Conservation (phyloP, 2,888 invertebrate genomes). For the Lithophane socia region DNA sequence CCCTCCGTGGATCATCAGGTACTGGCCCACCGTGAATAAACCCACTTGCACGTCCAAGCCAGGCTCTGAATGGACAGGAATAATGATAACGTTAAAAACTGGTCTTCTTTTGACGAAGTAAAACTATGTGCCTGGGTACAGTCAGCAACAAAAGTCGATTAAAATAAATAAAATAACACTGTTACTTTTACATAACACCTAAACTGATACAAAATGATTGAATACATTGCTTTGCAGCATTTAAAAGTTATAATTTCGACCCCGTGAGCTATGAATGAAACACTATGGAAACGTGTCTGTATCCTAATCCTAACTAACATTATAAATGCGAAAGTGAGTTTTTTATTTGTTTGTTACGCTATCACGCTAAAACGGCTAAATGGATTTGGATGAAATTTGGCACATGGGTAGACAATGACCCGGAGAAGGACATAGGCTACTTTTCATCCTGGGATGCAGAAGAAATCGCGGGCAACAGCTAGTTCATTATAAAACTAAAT, state of each 20-base stretch:
- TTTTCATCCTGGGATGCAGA: too few species aligned
- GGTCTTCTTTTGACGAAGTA: not conserved
- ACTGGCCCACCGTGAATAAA: constrained; percentile 84
- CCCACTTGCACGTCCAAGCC: constrained; percentile 83
- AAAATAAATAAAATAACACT: not conserved
- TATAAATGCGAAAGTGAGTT: too few species aligned
- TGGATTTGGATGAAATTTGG: too few species aligned
- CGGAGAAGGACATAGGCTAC: too few species aligned
- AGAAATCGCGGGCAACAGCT: too few species aligned
- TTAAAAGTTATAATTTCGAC: not conserved
- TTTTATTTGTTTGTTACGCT: too few species aligned
- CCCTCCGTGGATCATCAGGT: constrained; percentile 91
- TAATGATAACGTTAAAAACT: not conserved
- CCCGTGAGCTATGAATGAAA: not conserved
- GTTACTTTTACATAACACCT: not conserved
- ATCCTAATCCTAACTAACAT: too few species aligned
- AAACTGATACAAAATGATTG: not conserved
- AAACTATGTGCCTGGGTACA: not conserved
- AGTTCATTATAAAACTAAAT: not conserved
- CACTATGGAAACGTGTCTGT: not conserved
- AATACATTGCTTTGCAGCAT: not conserved
- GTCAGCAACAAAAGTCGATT: not conserved
- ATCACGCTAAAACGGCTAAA: too few species aligned
- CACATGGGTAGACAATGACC: too few species aligned
- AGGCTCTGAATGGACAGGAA: constrained; percentile 71